Percentiles rank a stretch among this genome's conserved stretches.
Evolutionary conservation across 2,888 invertebrate genomes (phyloP).

Genomic region (Adineta ricciae): DNA sequence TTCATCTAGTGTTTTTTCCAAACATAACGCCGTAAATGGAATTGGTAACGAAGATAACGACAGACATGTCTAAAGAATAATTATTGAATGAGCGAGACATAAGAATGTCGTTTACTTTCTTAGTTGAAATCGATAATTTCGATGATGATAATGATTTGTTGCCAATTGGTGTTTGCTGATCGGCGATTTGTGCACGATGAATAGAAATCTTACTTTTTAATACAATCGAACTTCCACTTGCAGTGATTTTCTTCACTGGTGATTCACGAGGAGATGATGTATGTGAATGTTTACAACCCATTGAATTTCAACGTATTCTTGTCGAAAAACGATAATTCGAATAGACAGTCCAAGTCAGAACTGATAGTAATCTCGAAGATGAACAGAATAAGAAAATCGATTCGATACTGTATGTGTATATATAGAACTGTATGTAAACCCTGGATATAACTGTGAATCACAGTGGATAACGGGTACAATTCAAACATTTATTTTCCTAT

Average conservation of each 20-base stretch:
- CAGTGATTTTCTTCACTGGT: background rate
- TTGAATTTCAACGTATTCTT: background rate
- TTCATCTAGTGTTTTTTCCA: background rate
- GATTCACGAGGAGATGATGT: background rate
- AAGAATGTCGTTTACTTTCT: background rate
- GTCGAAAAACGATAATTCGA: too few species aligned
- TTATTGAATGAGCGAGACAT: too few species aligned
- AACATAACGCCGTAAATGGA: background rate
- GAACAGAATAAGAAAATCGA: background rate
- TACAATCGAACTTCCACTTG: background rate
- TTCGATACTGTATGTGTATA: background rate
- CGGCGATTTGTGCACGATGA: background rate
- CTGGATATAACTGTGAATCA: background rate
- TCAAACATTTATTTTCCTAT: too few species aligned
- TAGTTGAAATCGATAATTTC: background rate
- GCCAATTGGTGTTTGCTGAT: background rate
- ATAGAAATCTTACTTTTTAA: slow-evolving; percentile 1
- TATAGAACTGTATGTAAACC: background rate
- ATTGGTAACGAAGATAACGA: background rate
- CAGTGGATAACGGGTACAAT: background rate
- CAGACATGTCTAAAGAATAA: background rate
- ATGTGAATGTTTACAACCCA: slow-evolving; percentile 9
- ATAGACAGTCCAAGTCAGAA: background rate
- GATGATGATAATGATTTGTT: background rate
- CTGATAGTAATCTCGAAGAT: background rate